Percentiles rank a stretch among this genome's conserved stretches.
Evolutionary conservation across 2,113 vertebrate genomes (phyloP).

Genomic region (Dasyurus viverrinus): DNA sequence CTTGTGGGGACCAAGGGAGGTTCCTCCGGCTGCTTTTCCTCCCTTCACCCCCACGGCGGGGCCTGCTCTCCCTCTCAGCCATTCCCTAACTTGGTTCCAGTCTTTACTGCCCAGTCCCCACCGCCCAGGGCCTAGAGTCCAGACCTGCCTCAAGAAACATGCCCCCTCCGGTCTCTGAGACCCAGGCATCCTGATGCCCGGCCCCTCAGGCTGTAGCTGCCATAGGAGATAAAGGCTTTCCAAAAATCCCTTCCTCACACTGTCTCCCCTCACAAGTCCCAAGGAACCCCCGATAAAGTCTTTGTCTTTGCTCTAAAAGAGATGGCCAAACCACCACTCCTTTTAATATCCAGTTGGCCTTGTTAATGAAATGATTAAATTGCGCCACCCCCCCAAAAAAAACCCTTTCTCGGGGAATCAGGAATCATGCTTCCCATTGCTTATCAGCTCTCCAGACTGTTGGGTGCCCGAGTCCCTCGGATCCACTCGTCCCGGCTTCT

Average conservation of each 20-base stretch:
- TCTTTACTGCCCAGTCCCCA: neutral
- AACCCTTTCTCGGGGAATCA: neutral
- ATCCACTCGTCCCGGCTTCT: constrained; percentile 42
- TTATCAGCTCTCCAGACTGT: neutral
- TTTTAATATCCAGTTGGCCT: too few species aligned
- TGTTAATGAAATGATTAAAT: too few species aligned
- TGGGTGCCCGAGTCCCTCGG: neutral
- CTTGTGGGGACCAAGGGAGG: neutral
- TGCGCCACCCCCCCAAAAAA: too few species aligned
- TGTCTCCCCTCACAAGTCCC: too few species aligned
- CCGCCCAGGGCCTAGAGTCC: neutral
- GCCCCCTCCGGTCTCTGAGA: neutral
- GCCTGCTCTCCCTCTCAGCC: neutral
- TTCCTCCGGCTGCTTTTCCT: neutral
- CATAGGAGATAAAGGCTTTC: neutral
- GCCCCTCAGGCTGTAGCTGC: neutral
- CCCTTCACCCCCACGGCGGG: neutral
- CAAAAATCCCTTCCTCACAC: too few species aligned
- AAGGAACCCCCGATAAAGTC: too few species aligned
- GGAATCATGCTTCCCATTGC: neutral
- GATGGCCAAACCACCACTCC: too few species aligned
- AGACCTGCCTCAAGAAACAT: neutral
- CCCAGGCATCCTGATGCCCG: neutral
- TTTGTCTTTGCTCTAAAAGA: too few species aligned
- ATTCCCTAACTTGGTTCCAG: neutral